phyloP scores from a whole-genome alignment of 2,113 vertebrate genomes.

The Gallinago paraguaiae region DNA sequence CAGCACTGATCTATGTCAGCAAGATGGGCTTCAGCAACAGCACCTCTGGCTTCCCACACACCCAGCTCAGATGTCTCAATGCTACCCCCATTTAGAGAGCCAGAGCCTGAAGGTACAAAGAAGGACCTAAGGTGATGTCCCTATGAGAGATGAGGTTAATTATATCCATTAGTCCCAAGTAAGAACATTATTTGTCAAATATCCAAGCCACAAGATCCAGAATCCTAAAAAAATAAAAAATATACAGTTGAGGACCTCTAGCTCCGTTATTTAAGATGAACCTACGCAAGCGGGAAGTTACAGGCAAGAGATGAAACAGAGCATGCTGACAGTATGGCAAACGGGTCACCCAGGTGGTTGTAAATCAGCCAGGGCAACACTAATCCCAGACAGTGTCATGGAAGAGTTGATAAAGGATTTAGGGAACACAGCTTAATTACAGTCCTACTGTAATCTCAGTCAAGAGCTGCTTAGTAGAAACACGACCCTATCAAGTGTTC shows the following conservation, averaged over 20 bases:
- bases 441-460: not conserved
- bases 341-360: not conserved
- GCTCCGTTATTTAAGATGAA: not conserved
- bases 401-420: not conserved
- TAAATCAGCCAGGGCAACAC: not conserved
- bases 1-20: rapidly evolving
- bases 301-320: rapidly evolving
- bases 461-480: not conserved
- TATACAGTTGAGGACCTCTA: not conserved
- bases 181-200: not conserved
- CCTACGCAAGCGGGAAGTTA: not conserved
- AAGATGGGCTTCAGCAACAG: not conserved
- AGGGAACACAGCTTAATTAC: not conserved
- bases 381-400: not conserved
- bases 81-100: not conserved
- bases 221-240: not conserved
- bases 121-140: not conserved
- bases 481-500: not conserved
- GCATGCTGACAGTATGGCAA: rapidly evolving
- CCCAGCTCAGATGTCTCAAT: not conserved
- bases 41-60: not conserved
- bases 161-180: not conserved
- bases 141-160: not conserved
- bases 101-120: not conserved
- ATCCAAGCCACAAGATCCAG: not conserved